Base-by-base conservation (phyloP, 1,140 invertebrate species). In the Nephila pilipes region DNA sequence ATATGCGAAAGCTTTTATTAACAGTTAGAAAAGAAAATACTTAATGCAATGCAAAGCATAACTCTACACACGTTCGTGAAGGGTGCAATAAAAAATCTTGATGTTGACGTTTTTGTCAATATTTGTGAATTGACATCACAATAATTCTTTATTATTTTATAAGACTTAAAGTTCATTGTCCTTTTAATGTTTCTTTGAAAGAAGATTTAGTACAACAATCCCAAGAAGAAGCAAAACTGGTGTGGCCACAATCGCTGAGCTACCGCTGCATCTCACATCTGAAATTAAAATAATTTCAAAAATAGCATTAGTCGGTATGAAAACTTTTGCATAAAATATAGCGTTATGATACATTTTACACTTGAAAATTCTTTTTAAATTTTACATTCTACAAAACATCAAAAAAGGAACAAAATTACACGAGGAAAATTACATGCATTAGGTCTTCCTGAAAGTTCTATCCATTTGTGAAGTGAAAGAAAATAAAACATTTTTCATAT, bases 261-360 rank as follows among this genome's bases (percentile, higher is more conserved):
- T 46, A 12, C 92, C 92, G 60, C 54, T 93, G 55, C 92, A 93
- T 3, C 85, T 32, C 22, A 93, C 29, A 25, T 85, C 92, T 93
- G 22, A 60, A 93, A 60, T n/a, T 12, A 25, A 18, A 81, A 20
- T 46, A 81, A 83, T n/a, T n/a, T n/a, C n/a, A 36, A 60, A 14
- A 60, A 20, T 46, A 46, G 1, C 46, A 46, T 46, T 46, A 46
- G 46, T 46, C 6, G 0, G 0, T 46, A 10, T 46, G 0, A 4
- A 46, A 46, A 46, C 6, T 10, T 46, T 46, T 46, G 12, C 46
- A 8, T 10, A 46, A 46, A 46, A 46, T 5, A 46, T 6, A 10
- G 6, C 6, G 38, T 3, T 38, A n/a, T n/a, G n/a, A n/a, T n/a
- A n/a, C n/a, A n/a, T n/a, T n/a, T n/a, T n/a, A n/a, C n/a, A n/a